phyloP scores from a whole-genome alignment of 2,888 invertebrate species.

The Orchesella flavescens region DNA sequence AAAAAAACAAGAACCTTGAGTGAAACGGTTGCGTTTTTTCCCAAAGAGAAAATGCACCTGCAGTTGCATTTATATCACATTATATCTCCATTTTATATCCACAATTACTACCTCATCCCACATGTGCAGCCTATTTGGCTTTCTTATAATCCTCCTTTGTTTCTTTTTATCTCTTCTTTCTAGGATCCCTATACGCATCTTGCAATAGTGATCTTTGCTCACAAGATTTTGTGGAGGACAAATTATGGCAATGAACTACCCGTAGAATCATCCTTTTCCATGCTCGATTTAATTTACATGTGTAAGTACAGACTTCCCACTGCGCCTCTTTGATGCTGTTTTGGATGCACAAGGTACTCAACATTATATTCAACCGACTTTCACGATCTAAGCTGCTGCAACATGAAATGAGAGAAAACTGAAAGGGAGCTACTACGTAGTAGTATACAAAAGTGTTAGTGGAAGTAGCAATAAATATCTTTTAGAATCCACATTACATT shows the following conservation, averaged over 20 bases:
- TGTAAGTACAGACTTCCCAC: background rate
- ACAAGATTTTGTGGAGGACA: constrained; percentile 4
- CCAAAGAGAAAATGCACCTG: too few relatives aligned
- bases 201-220: constrained; percentile 29
- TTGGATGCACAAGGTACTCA: too few relatives aligned
- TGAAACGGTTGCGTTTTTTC: too few relatives aligned
- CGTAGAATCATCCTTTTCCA: background rate
- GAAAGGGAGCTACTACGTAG: too few relatives aligned
- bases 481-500: too few relatives aligned
- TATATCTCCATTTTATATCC: background rate
- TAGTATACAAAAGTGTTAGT: too few relatives aligned
- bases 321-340: too few relatives aligned
- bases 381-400: too few relatives aligned
- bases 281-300: background rate
- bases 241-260: background rate
- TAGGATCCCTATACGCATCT: constrained; percentile 42
- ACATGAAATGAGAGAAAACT: too few relatives aligned
- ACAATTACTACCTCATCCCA: background rate
- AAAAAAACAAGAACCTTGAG: too few relatives aligned
- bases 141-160: background rate
- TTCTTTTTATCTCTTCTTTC: background rate
- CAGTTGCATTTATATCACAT: background rate
- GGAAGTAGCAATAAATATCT: too few relatives aligned
- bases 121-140: background rate
- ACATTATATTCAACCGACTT: too few relatives aligned